Percentiles rank a stretch among this genome's conserved stretches.
Evolutionary conservation across 2,888 invertebrate species (phyloP).

Genomic region (Aphodius sticticus): DNA sequence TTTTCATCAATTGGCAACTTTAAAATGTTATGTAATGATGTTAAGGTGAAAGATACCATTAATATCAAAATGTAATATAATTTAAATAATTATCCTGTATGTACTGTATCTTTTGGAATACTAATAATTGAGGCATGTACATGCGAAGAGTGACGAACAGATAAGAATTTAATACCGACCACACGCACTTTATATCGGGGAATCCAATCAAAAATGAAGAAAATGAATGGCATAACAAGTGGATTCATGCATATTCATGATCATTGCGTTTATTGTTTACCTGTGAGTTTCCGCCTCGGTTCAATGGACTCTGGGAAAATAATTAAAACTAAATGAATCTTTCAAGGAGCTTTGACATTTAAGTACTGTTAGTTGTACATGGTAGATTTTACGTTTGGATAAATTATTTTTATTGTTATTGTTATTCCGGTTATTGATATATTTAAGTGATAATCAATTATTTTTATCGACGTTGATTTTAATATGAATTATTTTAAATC

Average conservation of each 20-base stretch:
- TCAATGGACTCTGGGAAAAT: background rate
- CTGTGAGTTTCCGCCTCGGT: background rate
- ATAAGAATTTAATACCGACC: background rate
- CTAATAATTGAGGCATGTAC: background rate
- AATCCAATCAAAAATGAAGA: background rate
- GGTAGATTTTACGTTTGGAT: background rate
- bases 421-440: background rate
- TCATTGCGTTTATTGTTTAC: background rate
- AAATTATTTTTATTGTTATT: background rate
- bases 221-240: background rate
- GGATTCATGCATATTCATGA: background rate
- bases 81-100: background rate
- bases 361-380: background rate
- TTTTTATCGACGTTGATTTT: background rate
- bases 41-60: background rate
- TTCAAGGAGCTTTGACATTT: constrained; percentile 4
- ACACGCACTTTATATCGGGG: background rate
- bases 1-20: too few relatives aligned
- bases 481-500: too few relatives aligned
- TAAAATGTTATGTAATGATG: background rate
- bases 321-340: background rate
- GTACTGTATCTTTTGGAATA: background rate
- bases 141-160: background rate
- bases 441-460: background rate
- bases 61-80: background rate